Conservation (phyloP, 2,888 invertebrate genomes). For the Leptarthrus brevirostris region DNA sequence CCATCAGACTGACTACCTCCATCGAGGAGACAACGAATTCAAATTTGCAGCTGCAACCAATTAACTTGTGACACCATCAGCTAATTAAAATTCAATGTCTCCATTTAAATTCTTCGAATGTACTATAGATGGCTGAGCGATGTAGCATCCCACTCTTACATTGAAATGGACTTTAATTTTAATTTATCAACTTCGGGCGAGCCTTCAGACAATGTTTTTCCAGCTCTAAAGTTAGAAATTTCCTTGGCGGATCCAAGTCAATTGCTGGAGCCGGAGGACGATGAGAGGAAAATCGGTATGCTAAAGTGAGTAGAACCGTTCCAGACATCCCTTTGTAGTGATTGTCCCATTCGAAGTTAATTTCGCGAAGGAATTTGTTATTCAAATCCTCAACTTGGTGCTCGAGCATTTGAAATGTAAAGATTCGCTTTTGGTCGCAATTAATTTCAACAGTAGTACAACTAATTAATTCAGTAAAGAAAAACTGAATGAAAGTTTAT, state of each 20-base stretch:
- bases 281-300: background rate
- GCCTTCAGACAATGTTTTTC: conserved; percentile 26
- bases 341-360: conserved; percentile 45
- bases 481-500: no score
- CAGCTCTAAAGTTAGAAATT: background rate
- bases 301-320: background rate
- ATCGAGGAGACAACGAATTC: conserved; percentile 31
- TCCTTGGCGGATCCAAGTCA: background rate
- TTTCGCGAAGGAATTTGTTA: conserved; percentile 48
- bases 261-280: background rate
- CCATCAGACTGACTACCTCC: background rate
- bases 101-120: conserved; percentile 42
- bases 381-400: conserved; percentile 22
- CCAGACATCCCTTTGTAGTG: conserved; percentile 12
- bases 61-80: conserved; percentile 50
- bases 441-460: conserved; percentile 10
- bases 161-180: conserved; percentile 43
- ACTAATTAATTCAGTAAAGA: conserved; percentile 4
- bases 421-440: conserved; percentile 1
- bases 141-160: background rate
- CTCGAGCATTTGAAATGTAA: conserved; percentile 16
- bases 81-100: conserved; percentile 51
- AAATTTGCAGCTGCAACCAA: conserved; percentile 49
- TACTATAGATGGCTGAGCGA: conserved; percentile 10
- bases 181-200: conserved; percentile 40